These are phyloP conservation scores for Callaeas wilsoni DNA, from an alignment of 2,113 vertebrate genomes.

Conservation along the genomic window DNA sequence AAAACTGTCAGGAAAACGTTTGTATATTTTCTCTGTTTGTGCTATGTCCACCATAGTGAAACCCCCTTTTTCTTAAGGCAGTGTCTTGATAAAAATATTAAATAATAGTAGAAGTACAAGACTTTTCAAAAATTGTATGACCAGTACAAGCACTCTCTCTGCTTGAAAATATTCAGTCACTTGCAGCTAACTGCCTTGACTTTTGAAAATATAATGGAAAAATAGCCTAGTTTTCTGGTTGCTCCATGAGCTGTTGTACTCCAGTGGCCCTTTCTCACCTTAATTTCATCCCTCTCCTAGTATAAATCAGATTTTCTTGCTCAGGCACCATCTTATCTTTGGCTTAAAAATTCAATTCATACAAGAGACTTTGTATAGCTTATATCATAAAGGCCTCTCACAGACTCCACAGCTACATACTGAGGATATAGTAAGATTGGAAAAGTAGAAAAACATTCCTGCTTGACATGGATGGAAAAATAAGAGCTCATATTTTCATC, in stretches of 20 bases:
- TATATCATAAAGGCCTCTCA: not conserved
- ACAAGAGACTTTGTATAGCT: not conserved
- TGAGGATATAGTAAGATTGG: not conserved
- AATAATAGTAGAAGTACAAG: not conserved
- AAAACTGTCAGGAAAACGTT: not conserved
- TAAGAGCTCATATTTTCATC: not conserved
- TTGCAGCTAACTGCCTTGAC: not conserved
- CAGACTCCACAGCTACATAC: not conserved
- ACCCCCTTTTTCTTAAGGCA: not conserved
- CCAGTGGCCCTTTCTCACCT: not conserved
- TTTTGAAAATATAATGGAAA: not conserved
- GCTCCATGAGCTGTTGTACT: not conserved
- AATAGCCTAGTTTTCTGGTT: not conserved
- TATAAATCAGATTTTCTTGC: not conserved
- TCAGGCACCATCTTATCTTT: not conserved
- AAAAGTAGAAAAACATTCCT: not conserved
- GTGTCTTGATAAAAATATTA: not conserved
- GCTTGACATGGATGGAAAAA: not conserved
- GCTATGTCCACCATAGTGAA: not conserved
- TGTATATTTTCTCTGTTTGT: not conserved
- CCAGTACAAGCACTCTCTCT: not conserved
- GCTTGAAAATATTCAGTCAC: not conserved
- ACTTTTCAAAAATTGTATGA: not conserved
- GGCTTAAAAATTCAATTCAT: not conserved
- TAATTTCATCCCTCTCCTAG: not conserved